A percentile compares a stretch with the other conserved stretches of the same genome.
Evolutionary conservation across 2,113 vertebrate species (phyloP).

Genomic region (Sakesphorus luctuosus): DNA sequence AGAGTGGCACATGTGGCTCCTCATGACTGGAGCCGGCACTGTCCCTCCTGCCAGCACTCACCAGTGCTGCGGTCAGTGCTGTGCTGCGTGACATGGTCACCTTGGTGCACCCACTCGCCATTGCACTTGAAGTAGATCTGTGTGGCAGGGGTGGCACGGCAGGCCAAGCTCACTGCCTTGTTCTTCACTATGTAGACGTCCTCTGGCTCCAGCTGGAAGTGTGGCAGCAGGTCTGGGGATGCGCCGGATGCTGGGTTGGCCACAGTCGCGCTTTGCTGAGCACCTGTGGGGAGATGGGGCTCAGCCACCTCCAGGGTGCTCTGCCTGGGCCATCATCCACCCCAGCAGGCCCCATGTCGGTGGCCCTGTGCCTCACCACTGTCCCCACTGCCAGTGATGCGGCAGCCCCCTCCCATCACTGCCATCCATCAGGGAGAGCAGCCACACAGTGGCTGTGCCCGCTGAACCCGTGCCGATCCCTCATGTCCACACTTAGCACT

Average conservation of each 20-base stretch:
- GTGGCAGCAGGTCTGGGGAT: constrained; percentile 89
- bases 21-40: fast-evolving
- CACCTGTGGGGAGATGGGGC: constrained; percentile 73
- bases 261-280: constrained; percentile 88
- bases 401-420: not conserved
- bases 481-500: constrained; percentile 83
- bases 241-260: constrained; percentile 82
- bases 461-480: constrained; percentile 78
- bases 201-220: constrained; percentile 94
- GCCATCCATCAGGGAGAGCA: constrained; percentile 45
- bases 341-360: fast-evolving
- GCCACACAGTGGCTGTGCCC: constrained; percentile 1
- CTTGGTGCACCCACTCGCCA: constrained; percentile 97
- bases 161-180: constrained; percentile 93
- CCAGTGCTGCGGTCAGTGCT: constrained; percentile 87
- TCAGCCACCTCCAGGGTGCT: not conserved
- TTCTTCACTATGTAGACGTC: constrained; percentile 98
- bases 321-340: not conserved
- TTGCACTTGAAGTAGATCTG: constrained; percentile 99
- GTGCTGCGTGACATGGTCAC: constrained; percentile 89
- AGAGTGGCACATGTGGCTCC: not conserved
- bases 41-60: constrained; percentile 11
- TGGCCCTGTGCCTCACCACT: fast-evolving
- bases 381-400: fast-evolving
- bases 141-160: constrained; percentile 92